Conservation (phyloP, 2,113 vertebrate genomes). For the Pteronura brasiliensis region DNA sequence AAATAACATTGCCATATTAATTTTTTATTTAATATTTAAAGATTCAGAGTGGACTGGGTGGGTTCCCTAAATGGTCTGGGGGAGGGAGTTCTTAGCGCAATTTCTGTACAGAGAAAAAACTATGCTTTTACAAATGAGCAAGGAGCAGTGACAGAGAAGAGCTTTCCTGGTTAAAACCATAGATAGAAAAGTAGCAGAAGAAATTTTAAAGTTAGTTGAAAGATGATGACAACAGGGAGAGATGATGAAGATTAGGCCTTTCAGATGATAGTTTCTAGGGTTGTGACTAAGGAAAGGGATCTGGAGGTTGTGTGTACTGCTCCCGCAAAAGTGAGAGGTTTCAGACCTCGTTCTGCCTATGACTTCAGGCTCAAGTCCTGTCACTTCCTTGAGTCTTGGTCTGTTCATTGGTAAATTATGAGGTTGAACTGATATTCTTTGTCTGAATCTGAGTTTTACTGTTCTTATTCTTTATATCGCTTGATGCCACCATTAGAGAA, state of each 20-base stretch:
- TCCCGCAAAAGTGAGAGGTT: background rate
- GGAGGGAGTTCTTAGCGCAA: background rate
- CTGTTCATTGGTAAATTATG: background rate
- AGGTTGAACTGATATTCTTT: background rate
- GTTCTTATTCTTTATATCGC: background rate
- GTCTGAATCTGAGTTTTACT: background rate
- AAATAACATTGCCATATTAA: background rate
- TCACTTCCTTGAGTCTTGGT: background rate
- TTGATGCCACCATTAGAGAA: background rate
- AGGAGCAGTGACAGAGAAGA: background rate
- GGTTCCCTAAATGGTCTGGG: background rate
- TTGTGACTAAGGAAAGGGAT: background rate
- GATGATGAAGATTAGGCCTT: background rate
- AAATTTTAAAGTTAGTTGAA: background rate
- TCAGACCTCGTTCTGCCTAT: background rate
- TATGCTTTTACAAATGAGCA: background rate
- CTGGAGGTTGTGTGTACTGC: background rate
- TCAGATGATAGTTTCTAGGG: background rate
- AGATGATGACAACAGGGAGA: background rate
- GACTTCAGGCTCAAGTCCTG: background rate
- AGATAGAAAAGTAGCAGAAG: conserved; percentile 15
- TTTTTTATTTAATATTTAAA: conserved; percentile 49
- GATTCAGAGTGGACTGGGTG: background rate
- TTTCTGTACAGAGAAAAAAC: background rate
- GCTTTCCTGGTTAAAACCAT: background rate